Conservation (phyloP, 1,140 invertebrate genomes). For the Bombus balteatus region DNA sequence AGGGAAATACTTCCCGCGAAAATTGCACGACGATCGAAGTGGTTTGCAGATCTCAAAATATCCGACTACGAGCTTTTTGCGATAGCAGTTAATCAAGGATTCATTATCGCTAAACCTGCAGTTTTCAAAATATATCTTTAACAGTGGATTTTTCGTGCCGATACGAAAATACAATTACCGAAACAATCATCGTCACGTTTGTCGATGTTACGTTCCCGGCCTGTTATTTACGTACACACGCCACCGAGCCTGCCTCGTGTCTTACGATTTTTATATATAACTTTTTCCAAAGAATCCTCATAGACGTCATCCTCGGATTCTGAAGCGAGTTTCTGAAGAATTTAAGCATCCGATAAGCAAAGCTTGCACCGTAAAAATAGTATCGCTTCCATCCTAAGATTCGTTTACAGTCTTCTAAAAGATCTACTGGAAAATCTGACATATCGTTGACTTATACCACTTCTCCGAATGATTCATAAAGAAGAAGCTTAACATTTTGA, state of each 20-base stretch:
- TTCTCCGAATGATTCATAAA: no score
- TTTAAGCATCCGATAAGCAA: no score
- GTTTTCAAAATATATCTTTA: constrained; percentile 19
- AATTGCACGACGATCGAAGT: not conserved
- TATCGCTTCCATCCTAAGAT: not conserved
- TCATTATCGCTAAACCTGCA: not conserved
- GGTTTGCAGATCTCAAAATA: not conserved
- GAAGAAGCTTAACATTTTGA: not conserved
- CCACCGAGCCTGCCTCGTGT: constrained; percentile 17
- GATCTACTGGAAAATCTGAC: not conserved
- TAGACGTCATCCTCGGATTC: not conserved
- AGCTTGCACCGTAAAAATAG: not conserved
- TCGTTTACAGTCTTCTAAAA: not conserved
- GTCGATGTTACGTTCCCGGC: constrained; percentile 26
- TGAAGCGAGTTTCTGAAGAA: not conserved
- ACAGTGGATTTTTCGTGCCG: constrained; percentile 22
- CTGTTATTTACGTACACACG: constrained; percentile 53
- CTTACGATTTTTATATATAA: constrained; percentile 48
- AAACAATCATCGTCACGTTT: not conserved
- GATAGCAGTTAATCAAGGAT: constrained; percentile 27
- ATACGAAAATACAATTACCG: not conserved
- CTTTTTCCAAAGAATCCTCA: not conserved
- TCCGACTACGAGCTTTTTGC: not conserved
- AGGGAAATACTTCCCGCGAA: not conserved
- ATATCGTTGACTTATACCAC: not conserved